Base-by-base conservation (phyloP, 2,797 vertebrate species). In the Pygocentrus nattereri region DNA sequence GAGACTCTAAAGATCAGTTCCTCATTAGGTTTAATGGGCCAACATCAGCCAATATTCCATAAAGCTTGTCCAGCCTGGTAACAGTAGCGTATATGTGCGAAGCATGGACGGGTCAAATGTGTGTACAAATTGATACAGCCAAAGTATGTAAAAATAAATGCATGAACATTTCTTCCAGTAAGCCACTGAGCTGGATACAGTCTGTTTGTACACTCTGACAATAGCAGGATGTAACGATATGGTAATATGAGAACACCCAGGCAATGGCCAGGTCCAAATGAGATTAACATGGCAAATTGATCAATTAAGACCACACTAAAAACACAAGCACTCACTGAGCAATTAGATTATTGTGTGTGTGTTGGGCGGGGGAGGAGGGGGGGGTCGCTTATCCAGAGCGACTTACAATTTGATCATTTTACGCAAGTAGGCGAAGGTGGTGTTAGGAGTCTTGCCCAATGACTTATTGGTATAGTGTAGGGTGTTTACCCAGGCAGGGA, bases 211-310 rank as follows among this genome's bases (percentile, higher is more conserved):
- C 4, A 8, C 30, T 49, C 30, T 74, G 71, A 74, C 34, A 15
- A 38, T 12, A 58, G 30, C 50, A 58, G 71, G 71, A 74, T 56
- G 52, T 74, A 56, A 73, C 56, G 50, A 56, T 34, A 54, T n/a
- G 30, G 71, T 54, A 56, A 74, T 58, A 38, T 38, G 52, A 50
- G 64, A 1, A 6, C 38, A 49, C 72, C 34, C 38, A 68, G 34
- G 79, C 56, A 23, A 58, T 34, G 15, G 25, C 13, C 21, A 15
- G 30, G 50, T 34, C 38, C 52, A n/a, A 50, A 80, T 76, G 31
- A 80, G 41, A 68, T 83, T 83, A 80, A 68, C 16, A 27, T 25
- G n/a, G 67, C 70, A 79, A 62, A 79, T 59, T 27, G 78, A 72
- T 72, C 34, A 79, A 79, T 79, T 72, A 79, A 19, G 70, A 16